These are phyloP conservation scores for Pituophis catenifer DNA, from an alignment of 2,113 vertebrate species.

Conservation along the genomic window DNA sequence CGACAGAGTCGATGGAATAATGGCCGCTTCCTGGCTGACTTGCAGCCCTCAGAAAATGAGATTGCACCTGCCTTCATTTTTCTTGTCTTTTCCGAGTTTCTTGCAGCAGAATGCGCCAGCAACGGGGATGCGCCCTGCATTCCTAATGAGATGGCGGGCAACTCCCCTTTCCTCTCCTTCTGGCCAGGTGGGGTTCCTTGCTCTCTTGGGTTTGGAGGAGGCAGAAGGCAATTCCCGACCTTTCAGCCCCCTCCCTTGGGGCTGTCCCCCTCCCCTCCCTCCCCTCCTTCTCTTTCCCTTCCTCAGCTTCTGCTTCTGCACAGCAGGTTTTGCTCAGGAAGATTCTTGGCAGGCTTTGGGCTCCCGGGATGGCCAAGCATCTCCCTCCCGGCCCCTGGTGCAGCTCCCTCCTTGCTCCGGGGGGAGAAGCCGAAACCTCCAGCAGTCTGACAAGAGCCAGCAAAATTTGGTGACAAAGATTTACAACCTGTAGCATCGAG, in stretches of 20 bases:
- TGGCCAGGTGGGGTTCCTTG: slow-evolving; percentile 9
- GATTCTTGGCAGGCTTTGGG: too few species aligned
- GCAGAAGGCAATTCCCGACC: slow-evolving; percentile 21
- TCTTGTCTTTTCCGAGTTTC: slow-evolving; percentile 91
- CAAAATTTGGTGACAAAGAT: slow-evolving; percentile 61
- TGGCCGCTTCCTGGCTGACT: slow-evolving; percentile 99
- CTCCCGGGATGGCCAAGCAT: background rate
- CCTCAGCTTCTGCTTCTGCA: background rate
- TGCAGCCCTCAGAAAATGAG: slow-evolving; percentile 99
- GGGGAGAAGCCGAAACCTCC: slow-evolving; percentile 52
- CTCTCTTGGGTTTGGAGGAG: slow-evolving; percentile 43
- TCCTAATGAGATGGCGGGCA: slow-evolving; percentile 80
- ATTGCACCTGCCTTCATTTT: slow-evolving; percentile 95
- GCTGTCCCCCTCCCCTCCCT: background rate
- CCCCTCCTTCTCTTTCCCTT: background rate
- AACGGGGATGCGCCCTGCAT: slow-evolving; percentile 82
- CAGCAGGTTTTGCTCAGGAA: background rate
- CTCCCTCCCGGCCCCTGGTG: background rate
- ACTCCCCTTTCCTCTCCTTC: slow-evolving; percentile 28
- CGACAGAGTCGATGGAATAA: slow-evolving; percentile 98
- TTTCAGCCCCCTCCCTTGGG: slow-evolving; percentile 11
- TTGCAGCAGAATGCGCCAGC: slow-evolving; percentile 70
- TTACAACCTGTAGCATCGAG: slow-evolving; percentile 61
- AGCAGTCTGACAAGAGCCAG: slow-evolving; percentile 62
- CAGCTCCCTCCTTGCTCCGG: background rate